Evolutionary conservation across 2,797 vertebrate genomes (phyloP).

Genomic region (Anniella stebbinsi): DNA sequence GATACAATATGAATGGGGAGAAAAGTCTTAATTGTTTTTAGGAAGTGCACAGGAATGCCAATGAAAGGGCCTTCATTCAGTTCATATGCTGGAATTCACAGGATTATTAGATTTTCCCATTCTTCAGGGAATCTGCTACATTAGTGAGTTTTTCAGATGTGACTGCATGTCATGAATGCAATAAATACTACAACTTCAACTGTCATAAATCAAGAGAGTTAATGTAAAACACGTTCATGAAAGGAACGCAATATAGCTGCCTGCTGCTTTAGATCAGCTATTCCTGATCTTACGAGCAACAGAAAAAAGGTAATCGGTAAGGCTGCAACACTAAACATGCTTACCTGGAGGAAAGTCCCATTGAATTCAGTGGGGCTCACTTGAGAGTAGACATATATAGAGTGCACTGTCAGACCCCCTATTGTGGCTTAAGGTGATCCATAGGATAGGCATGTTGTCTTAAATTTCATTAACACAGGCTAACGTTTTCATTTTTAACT

Average conservation of each 20-base stretch:
- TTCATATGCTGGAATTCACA: constrained; percentile 64
- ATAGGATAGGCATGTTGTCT: background rate
- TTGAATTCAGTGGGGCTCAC: background rate
- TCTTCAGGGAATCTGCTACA: constrained; percentile 68
- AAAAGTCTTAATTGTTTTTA: constrained; percentile 72
- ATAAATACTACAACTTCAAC: constrained; percentile 54
- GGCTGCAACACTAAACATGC: background rate
- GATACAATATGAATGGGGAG: constrained; percentile 60
- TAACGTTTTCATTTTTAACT: constrained; percentile 57
- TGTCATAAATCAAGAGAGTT: constrained; percentile 72
- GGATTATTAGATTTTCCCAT: constrained; percentile 69
- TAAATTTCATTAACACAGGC: constrained; percentile 47
- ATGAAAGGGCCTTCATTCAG: constrained; percentile 61
- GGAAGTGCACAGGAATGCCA: constrained; percentile 67
- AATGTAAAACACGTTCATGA: constrained; percentile 35
- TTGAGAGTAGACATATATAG: background rate
- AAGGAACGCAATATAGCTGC: constrained; percentile 28
- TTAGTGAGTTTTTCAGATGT: constrained; percentile 70
- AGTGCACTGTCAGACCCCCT: background rate
- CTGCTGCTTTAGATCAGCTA: constrained; percentile 44
- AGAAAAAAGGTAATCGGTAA: background rate
- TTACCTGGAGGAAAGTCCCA: background rate
- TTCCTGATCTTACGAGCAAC: background rate
- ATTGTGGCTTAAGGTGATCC: background rate
- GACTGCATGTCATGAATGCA: constrained; percentile 37